Evolutionary conservation across 1,140 invertebrate genomes (phyloP).

Genomic region (Drosophila micromelanica): DNA sequence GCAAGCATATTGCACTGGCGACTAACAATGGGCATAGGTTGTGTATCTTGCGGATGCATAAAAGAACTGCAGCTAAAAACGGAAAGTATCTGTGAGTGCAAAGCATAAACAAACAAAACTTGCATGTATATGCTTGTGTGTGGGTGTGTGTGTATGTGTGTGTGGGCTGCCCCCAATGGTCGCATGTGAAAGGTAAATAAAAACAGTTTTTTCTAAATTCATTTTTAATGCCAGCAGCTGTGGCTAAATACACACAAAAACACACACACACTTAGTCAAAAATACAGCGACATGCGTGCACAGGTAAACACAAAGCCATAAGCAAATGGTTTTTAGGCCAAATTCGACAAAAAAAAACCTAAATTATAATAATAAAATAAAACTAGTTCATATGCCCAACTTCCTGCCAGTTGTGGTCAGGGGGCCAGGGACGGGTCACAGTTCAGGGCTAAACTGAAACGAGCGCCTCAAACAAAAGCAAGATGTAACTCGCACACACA

Average conservation of each 20-base stretch:
- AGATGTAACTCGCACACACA: slow-evolving; percentile 59
- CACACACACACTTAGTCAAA: slow-evolving; percentile 17
- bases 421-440: slow-evolving; percentile 24
- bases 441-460: slow-evolving; percentile 28
- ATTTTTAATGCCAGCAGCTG: slow-evolving; percentile 47
- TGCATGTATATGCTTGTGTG: neutral
- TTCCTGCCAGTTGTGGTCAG: slow-evolving; percentile 39
- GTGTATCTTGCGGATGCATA: slow-evolving; percentile 27
- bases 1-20: slow-evolving; percentile 4
- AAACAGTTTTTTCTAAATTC: slow-evolving; percentile 64
- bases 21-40: slow-evolving; percentile 8
- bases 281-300: slow-evolving; percentile 49
- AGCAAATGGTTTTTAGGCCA: slow-evolving; percentile 50
- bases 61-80: slow-evolving; percentile 13
- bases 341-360: neutral
- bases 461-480: slow-evolving; percentile 3
- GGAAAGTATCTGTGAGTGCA: slow-evolving; percentile 10
- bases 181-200: slow-evolving; percentile 69
- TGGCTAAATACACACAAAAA: slow-evolving; percentile 36
- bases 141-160: slow-evolving; percentile 2
- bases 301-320: slow-evolving; percentile 44
- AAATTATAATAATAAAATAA: slow-evolving; percentile 2
- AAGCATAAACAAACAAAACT: slow-evolving; percentile 35
- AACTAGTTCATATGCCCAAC: slow-evolving; percentile 36
- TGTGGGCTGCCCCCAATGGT: slow-evolving; percentile 42